phyloP scores from a whole-genome alignment of 2,888 invertebrate genomes.

The Incurvaria masculella region DNA sequence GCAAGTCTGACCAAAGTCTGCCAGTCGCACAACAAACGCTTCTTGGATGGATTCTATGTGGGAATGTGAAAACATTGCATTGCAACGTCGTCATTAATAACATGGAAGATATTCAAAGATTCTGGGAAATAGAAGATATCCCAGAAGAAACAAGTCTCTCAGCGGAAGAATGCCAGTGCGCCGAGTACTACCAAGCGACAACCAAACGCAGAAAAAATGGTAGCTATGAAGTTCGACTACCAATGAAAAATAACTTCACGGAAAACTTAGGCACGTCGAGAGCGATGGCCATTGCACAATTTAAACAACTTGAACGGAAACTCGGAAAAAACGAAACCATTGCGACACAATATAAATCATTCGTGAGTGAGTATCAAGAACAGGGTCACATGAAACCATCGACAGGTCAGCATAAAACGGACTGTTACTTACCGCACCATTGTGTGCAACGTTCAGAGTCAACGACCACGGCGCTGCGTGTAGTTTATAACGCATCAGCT shows the following conservation, averaged over 20 bases:
- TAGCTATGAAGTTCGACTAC: constrained; percentile 12
- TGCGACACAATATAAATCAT: constrained; percentile 10
- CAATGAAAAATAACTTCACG: constrained; percentile 9
- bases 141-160: too few relatives aligned
- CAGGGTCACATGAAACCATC: constrained; percentile 11
- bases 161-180: too few relatives aligned
- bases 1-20: constrained; percentile 2
- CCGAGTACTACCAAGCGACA: too few relatives aligned
- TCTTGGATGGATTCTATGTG: too few relatives aligned
- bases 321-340: too few relatives aligned
- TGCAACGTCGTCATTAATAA: constrained; percentile 8
- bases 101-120: constrained; percentile 6
- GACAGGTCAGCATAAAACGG: too few relatives aligned
- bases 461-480: constrained; percentile 14
- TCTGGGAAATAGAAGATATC: constrained; percentile 10
- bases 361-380: constrained; percentile 11
- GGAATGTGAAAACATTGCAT: constrained; percentile 7
- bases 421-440: constrained; percentile 3
- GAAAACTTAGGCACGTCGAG: constrained; percentile 14
- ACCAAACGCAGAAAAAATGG: too few relatives aligned
- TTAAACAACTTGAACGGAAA: too few relatives aligned
- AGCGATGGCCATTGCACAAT: constrained; percentile 15
- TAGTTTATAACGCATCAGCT: constrained; percentile 16
- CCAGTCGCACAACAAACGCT: constrained; percentile 17
- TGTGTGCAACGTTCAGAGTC: constrained; percentile 13